Percentiles rank a stretch among this genome's conserved stretches.
Evolutionary conservation across 2,888 invertebrate species (phyloP).

Genomic region (Escarpia spicata): DNA sequence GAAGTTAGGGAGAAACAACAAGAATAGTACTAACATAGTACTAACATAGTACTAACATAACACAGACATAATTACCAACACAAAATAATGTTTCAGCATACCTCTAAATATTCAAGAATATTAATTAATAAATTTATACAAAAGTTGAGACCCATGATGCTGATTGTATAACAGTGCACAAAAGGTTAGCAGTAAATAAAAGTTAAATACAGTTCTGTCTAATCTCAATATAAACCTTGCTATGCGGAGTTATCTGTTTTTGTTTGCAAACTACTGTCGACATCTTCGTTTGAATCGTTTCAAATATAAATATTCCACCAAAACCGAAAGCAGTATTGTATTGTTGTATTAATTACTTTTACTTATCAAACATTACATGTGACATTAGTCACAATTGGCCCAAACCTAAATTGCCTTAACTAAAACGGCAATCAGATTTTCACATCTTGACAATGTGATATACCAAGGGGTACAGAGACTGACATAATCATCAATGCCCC

Average conservation of each 20-base stretch:
- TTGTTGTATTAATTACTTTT: no score
- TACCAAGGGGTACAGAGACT: background rate
- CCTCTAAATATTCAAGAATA: background rate
- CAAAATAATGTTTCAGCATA: background rate
- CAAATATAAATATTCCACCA: no score
- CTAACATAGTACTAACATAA: background rate
- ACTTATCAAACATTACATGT: no score
- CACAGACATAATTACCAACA: background rate
- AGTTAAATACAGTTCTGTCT: background rate
- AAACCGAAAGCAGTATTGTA: no score
- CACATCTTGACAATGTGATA: no score
- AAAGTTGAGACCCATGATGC: background rate
- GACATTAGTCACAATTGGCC: no score
- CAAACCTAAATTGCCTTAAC: no score
- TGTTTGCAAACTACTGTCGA: no score
- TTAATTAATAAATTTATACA: background rate
- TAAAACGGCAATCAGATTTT: no score
- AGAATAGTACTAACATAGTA: background rate
- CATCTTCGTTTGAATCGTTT: no score
- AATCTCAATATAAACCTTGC: background rate
- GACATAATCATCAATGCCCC: background rate
- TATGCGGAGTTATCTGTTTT: no score
- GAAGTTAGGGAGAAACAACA: conserved; percentile 22
- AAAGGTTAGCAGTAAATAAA: background rate
- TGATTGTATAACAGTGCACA: background rate